phyloP scores from a whole-genome alignment of 2,797 vertebrate species.

The Paramormyrops hopkinsi region DNA sequence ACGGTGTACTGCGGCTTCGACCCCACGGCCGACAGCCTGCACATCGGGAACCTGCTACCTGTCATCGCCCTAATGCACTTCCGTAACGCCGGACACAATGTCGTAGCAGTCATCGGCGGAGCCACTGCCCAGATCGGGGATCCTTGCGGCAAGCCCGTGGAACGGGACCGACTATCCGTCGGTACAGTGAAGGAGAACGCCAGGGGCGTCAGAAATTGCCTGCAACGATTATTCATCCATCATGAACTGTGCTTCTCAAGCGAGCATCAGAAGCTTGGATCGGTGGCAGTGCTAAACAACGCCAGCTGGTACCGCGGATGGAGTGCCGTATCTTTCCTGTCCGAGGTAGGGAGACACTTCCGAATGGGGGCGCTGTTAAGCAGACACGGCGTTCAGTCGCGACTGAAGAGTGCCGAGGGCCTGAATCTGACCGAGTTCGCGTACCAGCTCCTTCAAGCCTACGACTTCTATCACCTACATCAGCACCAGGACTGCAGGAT shows the following conservation, averaged over 20 bases:
- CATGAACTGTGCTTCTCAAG: slow-evolving; percentile 58
- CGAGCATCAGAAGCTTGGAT: slow-evolving; percentile 48
- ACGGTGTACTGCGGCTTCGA: slow-evolving; percentile 89
- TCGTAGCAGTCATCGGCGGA: slow-evolving; percentile 76
- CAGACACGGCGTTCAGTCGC: slow-evolving; percentile 76
- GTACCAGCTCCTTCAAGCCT: slow-evolving; percentile 89
- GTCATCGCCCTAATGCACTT: slow-evolving; percentile 80
- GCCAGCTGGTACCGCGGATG: slow-evolving; percentile 63
- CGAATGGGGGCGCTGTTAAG: slow-evolving; percentile 90
- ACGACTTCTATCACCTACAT: slow-evolving; percentile 83
- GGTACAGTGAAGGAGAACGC: slow-evolving; percentile 52
- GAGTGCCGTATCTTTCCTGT: slow-evolving; percentile 68
- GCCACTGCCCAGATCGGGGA: slow-evolving; percentile 86
- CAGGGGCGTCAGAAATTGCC: slow-evolving; percentile 53
- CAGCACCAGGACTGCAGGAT: slow-evolving; percentile 74
- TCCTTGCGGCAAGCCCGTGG: slow-evolving; percentile 72
- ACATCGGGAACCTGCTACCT: slow-evolving; percentile 80
- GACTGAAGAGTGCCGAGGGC: slow-evolving; percentile 73
- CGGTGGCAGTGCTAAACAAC: slow-evolving; percentile 69
- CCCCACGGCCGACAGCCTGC: slow-evolving; percentile 87
- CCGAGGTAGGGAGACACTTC: slow-evolving; percentile 69
- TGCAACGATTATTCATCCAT: slow-evolving; percentile 66
- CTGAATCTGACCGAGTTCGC: slow-evolving; percentile 90
- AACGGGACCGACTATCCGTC: slow-evolving; percentile 56
- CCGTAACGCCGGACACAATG: slow-evolving; percentile 76